Conservation (phyloP, 2,888 invertebrate species). For the Drosophila prostipennis region DNA sequence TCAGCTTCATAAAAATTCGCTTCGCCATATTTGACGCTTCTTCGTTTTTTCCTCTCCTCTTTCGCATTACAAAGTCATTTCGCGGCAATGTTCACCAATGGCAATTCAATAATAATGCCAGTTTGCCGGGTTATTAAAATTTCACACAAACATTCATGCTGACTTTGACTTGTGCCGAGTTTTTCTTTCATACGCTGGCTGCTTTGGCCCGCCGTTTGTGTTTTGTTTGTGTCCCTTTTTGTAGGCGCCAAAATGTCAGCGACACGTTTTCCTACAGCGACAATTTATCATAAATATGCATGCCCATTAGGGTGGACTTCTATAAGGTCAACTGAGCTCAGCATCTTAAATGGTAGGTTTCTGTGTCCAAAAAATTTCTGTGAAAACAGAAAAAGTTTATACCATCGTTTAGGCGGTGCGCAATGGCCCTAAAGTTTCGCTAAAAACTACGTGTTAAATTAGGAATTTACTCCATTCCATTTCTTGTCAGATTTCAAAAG, state of each 20-base stretch:
- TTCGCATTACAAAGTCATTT: conserved; percentile 61
- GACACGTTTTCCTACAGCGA: conserved; percentile 64
- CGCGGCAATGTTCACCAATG: conserved; percentile 30
- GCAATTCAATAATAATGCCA: conserved; percentile 71
- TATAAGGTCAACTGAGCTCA: too few species aligned
- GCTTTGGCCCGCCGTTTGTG: conserved; percentile 4
- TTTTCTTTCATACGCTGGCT: conserved; percentile 25
- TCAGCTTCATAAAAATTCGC: conserved; percentile 43
- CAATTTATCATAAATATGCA: conserved; percentile 77
- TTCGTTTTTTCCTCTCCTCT: conserved; percentile 7
- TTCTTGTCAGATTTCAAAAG: too few species aligned
- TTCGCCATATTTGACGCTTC: conserved; percentile 1
- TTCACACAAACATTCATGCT: conserved; percentile 65
- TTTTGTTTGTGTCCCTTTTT: conserved; percentile 43
- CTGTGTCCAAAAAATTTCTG: too few species aligned
- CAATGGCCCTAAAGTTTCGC: too few species aligned
- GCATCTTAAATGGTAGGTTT: too few species aligned
- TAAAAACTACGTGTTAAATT: too few species aligned
- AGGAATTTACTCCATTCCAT: too few species aligned
- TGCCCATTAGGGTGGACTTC: too few species aligned
- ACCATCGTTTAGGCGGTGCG: too few species aligned
- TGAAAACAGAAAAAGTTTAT: too few species aligned
- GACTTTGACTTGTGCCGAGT: conserved; percentile 58
- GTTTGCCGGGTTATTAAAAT: conserved; percentile 73
- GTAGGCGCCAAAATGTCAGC: conserved; percentile 71